Base-by-base conservation (phyloP, 2,888 invertebrate species). In the Blastobasis adustella region DNA sequence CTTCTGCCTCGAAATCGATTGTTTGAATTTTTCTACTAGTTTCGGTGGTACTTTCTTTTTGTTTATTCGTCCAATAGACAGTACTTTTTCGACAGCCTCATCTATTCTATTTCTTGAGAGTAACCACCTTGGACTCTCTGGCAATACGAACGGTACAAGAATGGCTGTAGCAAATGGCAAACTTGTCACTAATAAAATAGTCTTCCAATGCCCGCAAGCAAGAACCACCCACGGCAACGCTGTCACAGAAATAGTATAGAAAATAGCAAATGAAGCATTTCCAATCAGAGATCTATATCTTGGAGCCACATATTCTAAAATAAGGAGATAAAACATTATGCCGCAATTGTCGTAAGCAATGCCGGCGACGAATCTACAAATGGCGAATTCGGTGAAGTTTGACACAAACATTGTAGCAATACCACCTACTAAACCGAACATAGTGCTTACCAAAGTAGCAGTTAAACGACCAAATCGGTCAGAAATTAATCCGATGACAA, bases 41-140 rank as follows among this genome's bases (percentile, higher is more conserved):
- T 79, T 75, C 1, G 54, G 47, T 6, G 79, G 67, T 41, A 81
- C 58, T 52, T 66, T 63, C 49, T 71, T 79, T 54, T 65, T 77
- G 54, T 81, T 81, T 1, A 74, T 63, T 56, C 74, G 67, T 37
- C 73, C 72, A 7, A 81, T 79, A 0, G 60, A 63, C 7, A 73
- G 51, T 10, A 81, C 54, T 60, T 73, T 79, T 4, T 69, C 54
- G 6, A 80, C 59, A 4, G 79, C 75, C 42, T 78, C 76, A 50
- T 80, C 75, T 0, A 74, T 59, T 23, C 73, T 71, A 36, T 78
- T 78, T 66, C 67, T 75, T 38, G 79, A 72, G 37, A 79, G 60
- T 38, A 79, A 56, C 79, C 79, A 80, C 58, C 74, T 70, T 42
- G 79, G 76, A 56, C 80, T 80, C 64, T 80, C 80, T 23, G 76